A percentile compares a stretch with the other conserved stretches of the same genome.
Evolutionary conservation across 2,797 vertebrate species (phyloP).

Genomic region (Chromis chromis): DNA sequence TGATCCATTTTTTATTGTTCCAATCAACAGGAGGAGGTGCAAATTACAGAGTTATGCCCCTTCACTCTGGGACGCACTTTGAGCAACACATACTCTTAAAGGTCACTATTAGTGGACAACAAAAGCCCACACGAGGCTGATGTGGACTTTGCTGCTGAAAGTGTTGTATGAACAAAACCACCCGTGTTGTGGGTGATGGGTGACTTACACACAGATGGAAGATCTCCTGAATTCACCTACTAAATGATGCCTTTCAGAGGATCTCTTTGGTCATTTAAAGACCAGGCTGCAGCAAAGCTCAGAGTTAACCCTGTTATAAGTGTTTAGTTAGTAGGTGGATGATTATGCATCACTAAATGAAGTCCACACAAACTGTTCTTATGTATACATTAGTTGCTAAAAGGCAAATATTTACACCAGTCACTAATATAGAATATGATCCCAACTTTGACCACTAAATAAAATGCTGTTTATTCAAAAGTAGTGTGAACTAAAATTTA

Average conservation of each 20-base stretch:
- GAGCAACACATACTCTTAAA: conserved; percentile 43
- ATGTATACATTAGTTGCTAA: no score
- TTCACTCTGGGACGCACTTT: neutral
- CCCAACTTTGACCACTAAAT: neutral
- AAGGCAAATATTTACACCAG: no score
- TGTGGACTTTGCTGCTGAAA: conserved; percentile 10
- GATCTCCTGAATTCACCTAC: conserved; percentile 1
- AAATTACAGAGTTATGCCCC: neutral
- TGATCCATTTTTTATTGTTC: conserved; percentile 23
- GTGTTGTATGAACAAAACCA: conserved; percentile 53
- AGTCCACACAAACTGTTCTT: no score
- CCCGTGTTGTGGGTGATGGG: conserved; percentile 1
- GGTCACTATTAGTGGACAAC: conserved; percentile 56
- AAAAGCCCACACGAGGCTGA: conserved; percentile 19
- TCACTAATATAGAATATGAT: neutral
- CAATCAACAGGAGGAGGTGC: conserved; percentile 3
- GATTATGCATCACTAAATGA: no score
- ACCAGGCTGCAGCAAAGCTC: neutral
- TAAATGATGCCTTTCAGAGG: neutral
- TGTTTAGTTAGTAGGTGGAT: no score
- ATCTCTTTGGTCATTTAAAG: neutral
- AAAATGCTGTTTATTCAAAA: no score
- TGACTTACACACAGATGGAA: conserved; percentile 7
- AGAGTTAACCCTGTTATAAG: no score
- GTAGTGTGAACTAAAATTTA: no score